These are phyloP conservation scores for Camelus dromedarius DNA, from an alignment of 2,113 vertebrate species.

Conservation along the genomic window DNA sequence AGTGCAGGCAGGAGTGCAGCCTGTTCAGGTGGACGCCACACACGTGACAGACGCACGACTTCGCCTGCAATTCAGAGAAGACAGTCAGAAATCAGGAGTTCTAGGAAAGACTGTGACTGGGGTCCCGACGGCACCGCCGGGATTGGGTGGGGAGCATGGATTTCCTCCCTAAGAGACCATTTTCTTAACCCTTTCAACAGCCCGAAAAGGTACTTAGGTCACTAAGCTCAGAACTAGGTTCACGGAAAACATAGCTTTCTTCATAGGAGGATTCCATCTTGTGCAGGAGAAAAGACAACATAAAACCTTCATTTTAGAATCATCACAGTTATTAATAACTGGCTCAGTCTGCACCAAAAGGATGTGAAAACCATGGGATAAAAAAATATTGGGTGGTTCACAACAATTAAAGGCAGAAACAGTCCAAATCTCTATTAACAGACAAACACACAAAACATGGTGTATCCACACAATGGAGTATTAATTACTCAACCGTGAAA, in stretches of 20 bases:
- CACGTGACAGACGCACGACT: conserved; percentile 95
- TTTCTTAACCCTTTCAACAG: not conserved
- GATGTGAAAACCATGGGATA: not conserved
- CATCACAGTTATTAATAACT: not conserved
- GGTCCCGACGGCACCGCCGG: too few relatives aligned
- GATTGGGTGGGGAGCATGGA: too few relatives aligned
- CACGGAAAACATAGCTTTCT: not conserved
- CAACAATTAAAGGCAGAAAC: not conserved
- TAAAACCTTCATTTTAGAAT: not conserved
- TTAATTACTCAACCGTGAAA: not conserved
- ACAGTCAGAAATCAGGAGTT: not conserved
- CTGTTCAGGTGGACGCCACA: conserved; percentile 96
- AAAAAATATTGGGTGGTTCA: not conserved
- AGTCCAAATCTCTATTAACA: not conserved
- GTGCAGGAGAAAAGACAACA: not conserved
- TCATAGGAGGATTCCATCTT: not conserved
- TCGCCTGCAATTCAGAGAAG: conserved; percentile 88
- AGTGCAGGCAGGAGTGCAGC: conserved; percentile 99
- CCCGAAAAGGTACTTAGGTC: not conserved
- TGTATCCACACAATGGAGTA: not conserved
- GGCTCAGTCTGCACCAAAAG: not conserved
- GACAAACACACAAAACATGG: not conserved
- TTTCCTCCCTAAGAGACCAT: not conserved
- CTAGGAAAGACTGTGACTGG: too few relatives aligned
- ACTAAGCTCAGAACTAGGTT: not conserved